A percentile compares a stretch with the other conserved stretches of the same genome.
Evolutionary conservation across 2,797 vertebrate species (phyloP).

Genomic region (Cynodonichthys magdalenae): DNA sequence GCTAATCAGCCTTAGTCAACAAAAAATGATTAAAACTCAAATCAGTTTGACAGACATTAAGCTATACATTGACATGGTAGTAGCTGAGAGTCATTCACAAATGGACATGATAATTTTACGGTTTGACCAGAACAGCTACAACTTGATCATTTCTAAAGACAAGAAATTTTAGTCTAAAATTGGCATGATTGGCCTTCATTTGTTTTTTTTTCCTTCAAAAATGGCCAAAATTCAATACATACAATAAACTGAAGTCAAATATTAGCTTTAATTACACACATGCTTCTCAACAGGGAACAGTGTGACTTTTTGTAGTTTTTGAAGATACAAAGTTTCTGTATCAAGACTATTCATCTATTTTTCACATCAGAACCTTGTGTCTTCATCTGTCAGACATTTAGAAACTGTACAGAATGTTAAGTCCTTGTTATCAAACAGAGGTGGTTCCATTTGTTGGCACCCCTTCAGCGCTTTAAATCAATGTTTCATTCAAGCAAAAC

Average conservation of each 20-base stretch:
- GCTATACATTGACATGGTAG: too few relatives aligned
- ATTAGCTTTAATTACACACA: conserved; percentile 43
- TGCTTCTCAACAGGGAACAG: conserved; percentile 14
- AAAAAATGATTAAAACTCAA: too few relatives aligned
- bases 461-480: background rate
- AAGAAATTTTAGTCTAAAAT: background rate
- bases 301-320: conserved; percentile 10
- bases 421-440: conserved; percentile 1
- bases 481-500: too few relatives aligned
- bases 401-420: background rate
- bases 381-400: conserved; percentile 3
- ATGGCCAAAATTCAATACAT: too few relatives aligned
- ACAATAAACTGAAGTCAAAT: conserved; percentile 28
- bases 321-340: conserved; percentile 18
- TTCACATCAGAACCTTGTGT: conserved; percentile 8
- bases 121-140: too few relatives aligned
- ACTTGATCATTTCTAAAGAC: too few relatives aligned
- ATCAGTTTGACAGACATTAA: too few relatives aligned
- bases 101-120: too few relatives aligned
- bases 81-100: too few relatives aligned
- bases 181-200: too few relatives aligned
- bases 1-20: too few relatives aligned
- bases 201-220: too few relatives aligned
- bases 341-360: conserved; percentile 7
- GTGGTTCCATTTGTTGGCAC: conserved; percentile 11